Conservation (phyloP, 2,113 vertebrate genomes). For the Galemys pyrenaicus region DNA sequence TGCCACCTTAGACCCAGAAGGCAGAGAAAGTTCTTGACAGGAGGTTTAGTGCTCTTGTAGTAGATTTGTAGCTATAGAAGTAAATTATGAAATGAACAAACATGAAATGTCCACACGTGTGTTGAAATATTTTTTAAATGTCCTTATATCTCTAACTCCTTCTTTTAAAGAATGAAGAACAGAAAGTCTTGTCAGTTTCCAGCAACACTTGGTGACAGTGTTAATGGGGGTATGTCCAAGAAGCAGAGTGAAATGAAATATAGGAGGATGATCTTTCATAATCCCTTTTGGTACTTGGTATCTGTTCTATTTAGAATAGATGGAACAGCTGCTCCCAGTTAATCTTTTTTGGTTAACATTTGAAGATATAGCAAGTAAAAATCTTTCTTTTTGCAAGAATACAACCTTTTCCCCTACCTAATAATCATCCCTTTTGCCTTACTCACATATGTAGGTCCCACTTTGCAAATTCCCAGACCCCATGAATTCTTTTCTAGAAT, state of each 20-base stretch:
- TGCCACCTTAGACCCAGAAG: neutral
- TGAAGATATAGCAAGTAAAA: neutral
- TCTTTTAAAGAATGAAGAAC: neutral
- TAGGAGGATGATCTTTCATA: neutral
- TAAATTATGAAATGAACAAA: neutral
- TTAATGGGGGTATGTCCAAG: neutral
- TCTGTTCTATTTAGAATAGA: constrained; percentile 11
- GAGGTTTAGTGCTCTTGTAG: neutral
- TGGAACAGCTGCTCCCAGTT: neutral
- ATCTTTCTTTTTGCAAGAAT: neutral
- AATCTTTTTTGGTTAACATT: constrained; percentile 22
- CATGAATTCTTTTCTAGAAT: neutral
- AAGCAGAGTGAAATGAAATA: neutral
- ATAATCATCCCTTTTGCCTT: neutral
- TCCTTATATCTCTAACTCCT: neutral
- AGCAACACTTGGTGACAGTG: neutral
- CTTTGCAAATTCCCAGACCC: neutral
- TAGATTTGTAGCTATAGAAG: neutral
- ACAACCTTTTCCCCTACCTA: neutral
- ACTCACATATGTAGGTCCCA: neutral
- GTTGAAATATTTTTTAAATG: neutral
- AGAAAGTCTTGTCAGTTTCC: neutral
- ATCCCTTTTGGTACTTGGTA: neutral
- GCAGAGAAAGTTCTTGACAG: neutral
- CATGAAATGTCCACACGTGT: neutral